phyloP scores from a whole-genome alignment of 2,888 invertebrate species.

The Ennomos quercinarius region DNA sequence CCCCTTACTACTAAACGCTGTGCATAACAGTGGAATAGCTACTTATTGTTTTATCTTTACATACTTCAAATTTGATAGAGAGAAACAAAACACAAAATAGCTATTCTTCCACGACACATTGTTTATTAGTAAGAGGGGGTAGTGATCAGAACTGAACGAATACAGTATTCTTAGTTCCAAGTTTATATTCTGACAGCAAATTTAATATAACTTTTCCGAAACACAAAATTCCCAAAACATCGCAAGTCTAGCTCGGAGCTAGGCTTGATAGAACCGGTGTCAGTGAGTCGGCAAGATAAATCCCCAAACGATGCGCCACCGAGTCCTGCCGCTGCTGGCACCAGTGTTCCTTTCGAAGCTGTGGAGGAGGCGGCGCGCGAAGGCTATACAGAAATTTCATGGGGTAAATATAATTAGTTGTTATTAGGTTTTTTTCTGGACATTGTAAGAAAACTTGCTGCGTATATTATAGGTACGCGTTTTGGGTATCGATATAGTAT shows the following conservation, averaged over 20 bases:
- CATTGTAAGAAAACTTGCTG: no score
- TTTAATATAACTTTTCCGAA: not conserved
- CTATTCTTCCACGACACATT: no score
- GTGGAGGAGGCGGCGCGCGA: constrained; percentile 68
- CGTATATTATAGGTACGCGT: no score
- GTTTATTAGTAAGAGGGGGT: no score
- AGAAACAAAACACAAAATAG: no score
- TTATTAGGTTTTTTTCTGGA: not conserved
- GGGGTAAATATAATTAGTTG: constrained; percentile 58
- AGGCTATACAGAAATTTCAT: constrained; percentile 74
- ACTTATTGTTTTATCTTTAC: no score
- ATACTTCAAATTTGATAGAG: no score
- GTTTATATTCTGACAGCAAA: no score
- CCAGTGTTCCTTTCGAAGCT: constrained; percentile 77
- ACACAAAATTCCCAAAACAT: not conserved
- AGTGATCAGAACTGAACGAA: not conserved
- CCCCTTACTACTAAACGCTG: no score
- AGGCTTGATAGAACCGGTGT: constrained; percentile 27
- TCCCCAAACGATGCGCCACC: constrained; percentile 81
- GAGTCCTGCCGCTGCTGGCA: constrained; percentile 75
- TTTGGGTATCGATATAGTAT: no score
- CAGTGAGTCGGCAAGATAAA: constrained; percentile 69
- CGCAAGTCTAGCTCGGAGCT: constrained; percentile 44
- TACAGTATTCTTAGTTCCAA: not conserved
- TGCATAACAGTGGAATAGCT: no score